Percentiles rank a stretch among this genome's conserved stretches.
Conservation (phyloP, 2,113 vertebrate species). For the Neomonachus schauinslandi region DNA sequence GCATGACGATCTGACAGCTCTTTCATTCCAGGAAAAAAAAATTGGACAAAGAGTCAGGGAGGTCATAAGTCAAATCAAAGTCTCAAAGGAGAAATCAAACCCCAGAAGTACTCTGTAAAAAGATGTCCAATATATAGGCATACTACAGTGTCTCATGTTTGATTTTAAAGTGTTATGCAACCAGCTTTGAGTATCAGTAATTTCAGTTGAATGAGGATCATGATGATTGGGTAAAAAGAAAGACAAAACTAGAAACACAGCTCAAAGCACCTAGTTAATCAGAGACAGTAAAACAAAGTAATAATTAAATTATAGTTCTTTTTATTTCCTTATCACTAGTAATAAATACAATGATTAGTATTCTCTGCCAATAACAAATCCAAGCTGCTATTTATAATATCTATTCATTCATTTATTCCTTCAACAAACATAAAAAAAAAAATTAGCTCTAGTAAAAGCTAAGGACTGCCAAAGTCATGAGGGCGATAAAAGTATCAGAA, state of each 20-base stretch:
- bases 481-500: neutral
- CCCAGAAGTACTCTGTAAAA: neutral
- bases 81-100: slow-evolving; percentile 38
- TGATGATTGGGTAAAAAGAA: neutral
- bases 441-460: neutral
- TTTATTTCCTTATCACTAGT: slow-evolving; percentile 19
- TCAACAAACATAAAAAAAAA: slow-evolving; percentile 29
- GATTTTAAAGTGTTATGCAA: slow-evolving; percentile 19
- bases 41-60: neutral
- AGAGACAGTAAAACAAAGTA: neutral
- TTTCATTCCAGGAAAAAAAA: slow-evolving; percentile 45
- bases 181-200: neutral
- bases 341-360: neutral
- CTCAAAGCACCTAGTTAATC: neutral
- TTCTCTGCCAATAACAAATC: neutral
- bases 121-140: neutral
- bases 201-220: neutral
- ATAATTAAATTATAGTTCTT: neutral
- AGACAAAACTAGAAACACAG: neutral
- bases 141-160: neutral
- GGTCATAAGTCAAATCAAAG: slow-evolving; percentile 42
- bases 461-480: neutral
- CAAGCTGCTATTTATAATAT: neutral
- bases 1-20: slow-evolving; percentile 47
- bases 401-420: neutral